Conservation (phyloP, 2,797 vertebrate genomes). For the Momotus momota region DNA sequence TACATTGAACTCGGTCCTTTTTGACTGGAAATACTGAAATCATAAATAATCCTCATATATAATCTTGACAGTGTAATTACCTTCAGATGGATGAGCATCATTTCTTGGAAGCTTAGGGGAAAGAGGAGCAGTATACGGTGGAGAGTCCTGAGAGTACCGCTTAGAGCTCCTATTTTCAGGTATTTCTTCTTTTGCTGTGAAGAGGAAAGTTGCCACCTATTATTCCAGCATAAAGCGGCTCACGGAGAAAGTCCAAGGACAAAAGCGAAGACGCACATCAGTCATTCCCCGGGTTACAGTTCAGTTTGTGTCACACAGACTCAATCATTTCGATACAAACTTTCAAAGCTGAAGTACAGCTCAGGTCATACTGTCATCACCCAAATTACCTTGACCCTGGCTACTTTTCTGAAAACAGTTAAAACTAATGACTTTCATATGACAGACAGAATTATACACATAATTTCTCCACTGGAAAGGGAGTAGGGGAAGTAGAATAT, state of each 20-base stretch:
- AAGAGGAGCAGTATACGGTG: slow-evolving; percentile 84
- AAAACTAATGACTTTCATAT: background rate
- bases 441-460: background rate
- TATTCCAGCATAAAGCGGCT: background rate
- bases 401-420: background rate
- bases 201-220: background rate
- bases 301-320: background rate
- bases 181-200: slow-evolving; percentile 89
- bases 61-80: slow-evolving; percentile 76
- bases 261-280: background rate
- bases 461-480: background rate
- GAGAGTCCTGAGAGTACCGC: slow-evolving; percentile 85
- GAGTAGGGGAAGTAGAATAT: accelerated
- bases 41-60: slow-evolving; percentile 42
- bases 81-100: slow-evolving; percentile 88
- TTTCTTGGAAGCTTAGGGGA: slow-evolving; percentile 89
- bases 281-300: background rate
- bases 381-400: background rate
- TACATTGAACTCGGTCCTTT: background rate
- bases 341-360: background rate
- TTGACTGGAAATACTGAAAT: slow-evolving; percentile 32
- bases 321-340: background rate
- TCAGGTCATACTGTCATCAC: background rate
- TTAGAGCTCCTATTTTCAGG: slow-evolving; percentile 85
- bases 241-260: background rate